Percentiles rank a stretch among this genome's conserved stretches.
Conservation (phyloP, 2,797 vertebrate genomes). For the Cryptoprocta ferox region DNA sequence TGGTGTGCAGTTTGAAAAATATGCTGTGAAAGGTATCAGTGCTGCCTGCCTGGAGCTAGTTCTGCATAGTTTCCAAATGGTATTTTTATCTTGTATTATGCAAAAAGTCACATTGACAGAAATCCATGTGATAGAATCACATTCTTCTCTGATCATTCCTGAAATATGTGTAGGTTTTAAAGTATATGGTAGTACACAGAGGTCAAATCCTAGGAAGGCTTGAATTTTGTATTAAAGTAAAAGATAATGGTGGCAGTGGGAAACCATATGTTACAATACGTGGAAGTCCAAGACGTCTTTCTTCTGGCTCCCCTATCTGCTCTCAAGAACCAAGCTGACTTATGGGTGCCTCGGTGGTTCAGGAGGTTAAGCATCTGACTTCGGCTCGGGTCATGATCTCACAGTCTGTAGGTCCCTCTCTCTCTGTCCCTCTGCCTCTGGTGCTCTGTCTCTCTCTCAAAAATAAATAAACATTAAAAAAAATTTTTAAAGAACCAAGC, state of each 20-base stretch:
- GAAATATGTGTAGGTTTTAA: slow-evolving; percentile 58
- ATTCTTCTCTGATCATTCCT: slow-evolving; percentile 73
- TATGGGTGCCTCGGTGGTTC: background rate
- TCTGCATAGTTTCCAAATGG: slow-evolving; percentile 81
- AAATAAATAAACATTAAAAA: too few relatives aligned
- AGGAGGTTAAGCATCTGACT: too few relatives aligned
- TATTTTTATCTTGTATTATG: slow-evolving; percentile 86
- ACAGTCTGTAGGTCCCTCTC: too few relatives aligned
- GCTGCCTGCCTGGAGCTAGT: slow-evolving; percentile 84
- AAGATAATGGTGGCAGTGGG: background rate
- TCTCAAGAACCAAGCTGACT: background rate
- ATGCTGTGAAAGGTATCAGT: slow-evolving; percentile 69
- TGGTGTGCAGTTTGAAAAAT: slow-evolving; percentile 23
- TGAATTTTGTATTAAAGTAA: slow-evolving; percentile 11
- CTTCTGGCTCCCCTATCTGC: background rate
- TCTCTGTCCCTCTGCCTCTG: too few relatives aligned
- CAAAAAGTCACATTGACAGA: slow-evolving; percentile 84
- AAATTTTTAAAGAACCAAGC: too few relatives aligned
- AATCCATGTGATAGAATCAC: slow-evolving; percentile 68
- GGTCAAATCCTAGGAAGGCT: slow-evolving; percentile 69
- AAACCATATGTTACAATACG: background rate
- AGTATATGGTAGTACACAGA: slow-evolving; percentile 26
- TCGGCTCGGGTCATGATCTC: too few relatives aligned
- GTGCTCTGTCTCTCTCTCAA: too few relatives aligned
- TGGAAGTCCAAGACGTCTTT: background rate